A percentile compares a stretch with the other conserved stretches of the same genome.
phyloP scores from a whole-genome alignment of 2,888 invertebrate genomes.

The Chouioia cunea region DNA sequence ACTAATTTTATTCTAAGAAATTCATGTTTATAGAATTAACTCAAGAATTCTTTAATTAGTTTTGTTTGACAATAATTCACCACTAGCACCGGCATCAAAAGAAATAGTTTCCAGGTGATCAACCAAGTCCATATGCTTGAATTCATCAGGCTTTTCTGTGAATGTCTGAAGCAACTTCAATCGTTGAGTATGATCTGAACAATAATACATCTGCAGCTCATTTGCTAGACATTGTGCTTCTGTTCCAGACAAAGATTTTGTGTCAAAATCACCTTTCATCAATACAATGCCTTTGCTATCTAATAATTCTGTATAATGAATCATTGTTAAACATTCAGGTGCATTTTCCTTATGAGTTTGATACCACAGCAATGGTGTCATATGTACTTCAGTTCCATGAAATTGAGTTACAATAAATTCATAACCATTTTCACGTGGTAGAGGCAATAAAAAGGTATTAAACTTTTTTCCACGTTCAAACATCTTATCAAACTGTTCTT shows the following conservation, averaged over 20 bases:
- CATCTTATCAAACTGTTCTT: constrained; percentile 73
- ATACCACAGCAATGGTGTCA: constrained; percentile 87
- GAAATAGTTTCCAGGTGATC: constrained; percentile 46
- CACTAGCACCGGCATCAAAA: constrained; percentile 45
- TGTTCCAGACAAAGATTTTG: constrained; percentile 78
- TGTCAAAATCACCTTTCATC: constrained; percentile 89
- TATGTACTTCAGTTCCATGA: constrained; percentile 80
- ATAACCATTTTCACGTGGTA: constrained; percentile 86
- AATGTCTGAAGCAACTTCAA: constrained; percentile 77
- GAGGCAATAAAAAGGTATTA: constrained; percentile 82
- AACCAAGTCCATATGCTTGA: constrained; percentile 81
- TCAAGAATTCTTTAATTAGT: constrained; percentile 18
- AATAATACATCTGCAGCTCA: constrained; percentile 88
- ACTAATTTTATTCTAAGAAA: constrained; percentile 11
- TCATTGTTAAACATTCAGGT: constrained; percentile 86
- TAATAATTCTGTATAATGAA: constrained; percentile 82
- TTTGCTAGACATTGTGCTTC: constrained; percentile 91
- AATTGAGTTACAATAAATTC: constrained; percentile 88
- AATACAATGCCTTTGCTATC: constrained; percentile 81
- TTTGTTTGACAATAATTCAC: constrained; percentile 22
- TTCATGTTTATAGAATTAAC: constrained; percentile 32
- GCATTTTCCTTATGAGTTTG: constrained; percentile 91
- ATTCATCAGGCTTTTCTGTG: constrained; percentile 78
- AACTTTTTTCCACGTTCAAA: constrained; percentile 72
- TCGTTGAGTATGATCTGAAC: constrained; percentile 75